Evolutionary conservation across 2,888 invertebrate species (phyloP).

Genomic region (Eupeodes latifasciatus): DNA sequence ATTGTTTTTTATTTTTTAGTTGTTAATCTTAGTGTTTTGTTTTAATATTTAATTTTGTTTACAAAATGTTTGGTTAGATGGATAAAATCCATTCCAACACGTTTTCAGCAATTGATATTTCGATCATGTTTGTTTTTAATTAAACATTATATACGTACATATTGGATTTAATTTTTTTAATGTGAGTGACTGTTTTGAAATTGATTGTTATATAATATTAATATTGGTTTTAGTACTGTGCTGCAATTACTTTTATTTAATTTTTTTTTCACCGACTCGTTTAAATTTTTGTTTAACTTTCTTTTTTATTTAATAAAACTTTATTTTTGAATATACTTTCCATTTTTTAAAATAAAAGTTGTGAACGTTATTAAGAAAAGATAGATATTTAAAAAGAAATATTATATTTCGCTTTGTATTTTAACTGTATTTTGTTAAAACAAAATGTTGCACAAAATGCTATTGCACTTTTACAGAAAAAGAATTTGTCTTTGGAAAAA

Average conservation of each 20-base stretch:
- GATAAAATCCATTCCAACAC: not conserved
- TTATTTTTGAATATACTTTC: not conserved
- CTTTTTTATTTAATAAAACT: constrained; percentile 7
- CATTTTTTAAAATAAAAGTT: constrained; percentile 38
- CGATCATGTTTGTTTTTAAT: constrained; percentile 31
- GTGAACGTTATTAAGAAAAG: too few relatives aligned
- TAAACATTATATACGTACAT: constrained; percentile 13
- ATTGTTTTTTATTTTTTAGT: not conserved
- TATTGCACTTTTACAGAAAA: too few relatives aligned
- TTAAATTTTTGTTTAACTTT: constrained; percentile 15
- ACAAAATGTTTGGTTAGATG: constrained; percentile 14
- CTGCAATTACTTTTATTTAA: constrained; percentile 2
- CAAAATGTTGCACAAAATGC: too few relatives aligned
- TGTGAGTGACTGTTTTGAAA: constrained; percentile 34
- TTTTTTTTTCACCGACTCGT: constrained; percentile 25
- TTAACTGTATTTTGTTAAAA: too few relatives aligned
- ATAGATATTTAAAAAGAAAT: too few relatives aligned
- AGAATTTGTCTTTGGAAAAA: too few relatives aligned
- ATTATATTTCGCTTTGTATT: too few relatives aligned
- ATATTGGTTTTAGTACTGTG: constrained; percentile 12
- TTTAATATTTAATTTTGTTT: constrained; percentile 5
- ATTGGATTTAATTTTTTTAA: constrained; percentile 17
- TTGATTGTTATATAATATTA: constrained; percentile 30
- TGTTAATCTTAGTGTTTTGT: not conserved
- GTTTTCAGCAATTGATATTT: constrained; percentile 38